Conservation (phyloP, 53 echinoderm and acorn worm genomes). For the Paracentrotus lividus region DNA sequence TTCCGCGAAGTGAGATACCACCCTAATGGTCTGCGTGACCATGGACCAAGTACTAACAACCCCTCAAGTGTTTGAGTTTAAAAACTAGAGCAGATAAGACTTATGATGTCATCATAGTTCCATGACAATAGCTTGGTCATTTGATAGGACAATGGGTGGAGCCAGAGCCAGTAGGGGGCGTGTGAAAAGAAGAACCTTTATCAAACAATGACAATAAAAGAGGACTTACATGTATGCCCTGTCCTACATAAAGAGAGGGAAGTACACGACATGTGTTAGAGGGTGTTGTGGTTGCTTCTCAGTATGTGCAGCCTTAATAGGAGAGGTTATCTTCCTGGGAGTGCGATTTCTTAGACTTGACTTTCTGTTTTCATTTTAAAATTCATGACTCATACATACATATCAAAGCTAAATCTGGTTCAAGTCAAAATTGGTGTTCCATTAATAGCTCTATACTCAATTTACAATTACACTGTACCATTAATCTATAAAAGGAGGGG, state of each 20-base stretch:
- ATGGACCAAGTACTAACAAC: no score
- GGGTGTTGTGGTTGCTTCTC: constrained; percentile 29
- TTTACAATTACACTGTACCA: no score
- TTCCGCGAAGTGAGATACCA: no score
- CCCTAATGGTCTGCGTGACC: no score
- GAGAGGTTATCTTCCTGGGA: no score
- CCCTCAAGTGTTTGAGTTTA: not conserved
- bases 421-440: no score
- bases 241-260: constrained; percentile 13
- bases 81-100: not conserved
- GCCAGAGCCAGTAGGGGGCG: constrained; percentile 22
- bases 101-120: constrained; percentile 26
- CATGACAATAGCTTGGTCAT: not conserved
- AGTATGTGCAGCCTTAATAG: not conserved
- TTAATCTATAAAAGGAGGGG: no score
- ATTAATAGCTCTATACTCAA: no score
- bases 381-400: not conserved
- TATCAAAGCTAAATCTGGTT: no score
- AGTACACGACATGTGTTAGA: not conserved
- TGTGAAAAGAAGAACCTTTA: constrained; percentile 36
- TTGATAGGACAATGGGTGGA: not conserved
- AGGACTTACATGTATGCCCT: not conserved
- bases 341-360: not conserved
- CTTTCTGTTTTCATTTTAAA: no score
- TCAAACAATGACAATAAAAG: constrained; percentile 27